These are phyloP conservation scores for Echinarachnius parma DNA, from an alignment of 53 echinoderm and acorn worm genomes.

Conservation along the genomic window DNA sequence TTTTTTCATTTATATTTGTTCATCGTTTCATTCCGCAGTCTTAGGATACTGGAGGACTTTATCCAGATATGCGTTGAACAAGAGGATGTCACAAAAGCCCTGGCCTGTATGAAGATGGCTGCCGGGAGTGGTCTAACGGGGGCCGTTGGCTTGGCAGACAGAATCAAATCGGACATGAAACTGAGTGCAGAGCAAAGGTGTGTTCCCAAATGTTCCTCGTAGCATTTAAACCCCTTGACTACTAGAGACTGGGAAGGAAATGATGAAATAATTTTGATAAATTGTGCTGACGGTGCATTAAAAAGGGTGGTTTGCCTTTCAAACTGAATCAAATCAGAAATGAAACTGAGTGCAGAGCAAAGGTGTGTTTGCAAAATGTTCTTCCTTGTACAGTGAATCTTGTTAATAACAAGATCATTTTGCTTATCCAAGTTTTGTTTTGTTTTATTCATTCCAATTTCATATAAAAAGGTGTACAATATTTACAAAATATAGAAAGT, in stretches of 20 bases:
- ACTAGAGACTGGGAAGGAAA: neutral
- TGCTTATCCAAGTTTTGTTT: no score
- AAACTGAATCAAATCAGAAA: slow-evolving; percentile 8
- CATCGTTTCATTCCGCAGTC: neutral
- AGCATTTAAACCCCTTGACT: no score
- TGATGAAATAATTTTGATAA: neutral
- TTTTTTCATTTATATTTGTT: neutral
- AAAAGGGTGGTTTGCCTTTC: slow-evolving; percentile 3
- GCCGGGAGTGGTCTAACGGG: slow-evolving; percentile 27
- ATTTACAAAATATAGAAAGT: no score
- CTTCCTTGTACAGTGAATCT: no score
- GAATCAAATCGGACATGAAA: slow-evolving; percentile 7
- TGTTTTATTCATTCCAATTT: no score
- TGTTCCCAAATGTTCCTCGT: no score
- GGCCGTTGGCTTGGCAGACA: slow-evolving; percentile 14
- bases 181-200: slow-evolving; percentile 19
- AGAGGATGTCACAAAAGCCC: slow-evolving; percentile 10
- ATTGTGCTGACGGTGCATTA: slow-evolving; percentile 16
- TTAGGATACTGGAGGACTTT: slow-evolving; percentile 17
- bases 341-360: slow-evolving; percentile 9
- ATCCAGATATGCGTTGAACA: slow-evolving; percentile 10
- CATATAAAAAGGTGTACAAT: no score
- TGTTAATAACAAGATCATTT: no score
- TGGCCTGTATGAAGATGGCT: slow-evolving; percentile 6
- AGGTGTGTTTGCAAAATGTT: no score